Percentiles rank a stretch among this genome's conserved stretches.
Evolutionary conservation across 2,113 vertebrate species (phyloP).

Genomic region (Tenebrosternarchus preto): DNA sequence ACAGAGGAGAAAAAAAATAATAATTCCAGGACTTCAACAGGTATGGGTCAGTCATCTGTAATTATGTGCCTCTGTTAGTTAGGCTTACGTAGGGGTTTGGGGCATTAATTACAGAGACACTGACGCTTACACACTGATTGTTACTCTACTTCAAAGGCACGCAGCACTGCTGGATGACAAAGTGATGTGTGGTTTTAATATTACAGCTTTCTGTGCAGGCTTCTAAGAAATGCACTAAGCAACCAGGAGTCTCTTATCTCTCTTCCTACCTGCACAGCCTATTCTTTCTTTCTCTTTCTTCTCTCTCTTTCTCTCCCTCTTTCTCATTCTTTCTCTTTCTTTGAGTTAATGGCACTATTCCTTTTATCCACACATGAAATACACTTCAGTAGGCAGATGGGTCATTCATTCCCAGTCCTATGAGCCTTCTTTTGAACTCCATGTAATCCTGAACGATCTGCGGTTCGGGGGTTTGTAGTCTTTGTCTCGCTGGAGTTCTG

Average conservation of each 20-base stretch:
- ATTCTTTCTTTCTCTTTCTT: neutral
- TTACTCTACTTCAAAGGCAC: conserved; percentile 39
- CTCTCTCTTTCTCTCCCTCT: neutral
- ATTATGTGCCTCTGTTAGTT: conserved; percentile 36
- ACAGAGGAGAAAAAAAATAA: neutral
- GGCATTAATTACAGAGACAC: conserved; percentile 44
- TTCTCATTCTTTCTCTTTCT: neutral
- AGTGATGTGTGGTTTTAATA: conserved; percentile 62
- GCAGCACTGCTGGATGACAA: conserved; percentile 39
- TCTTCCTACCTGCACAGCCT: neutral
- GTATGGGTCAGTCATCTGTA: conserved; percentile 7
- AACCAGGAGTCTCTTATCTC: conserved; percentile 19
- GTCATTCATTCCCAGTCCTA: no score
- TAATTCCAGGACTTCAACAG: neutral
- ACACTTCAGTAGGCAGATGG: neutral
- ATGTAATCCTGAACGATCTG: no score
- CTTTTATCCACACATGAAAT: neutral
- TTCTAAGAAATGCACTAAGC: conserved; percentile 36
- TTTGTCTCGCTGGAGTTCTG: no score
- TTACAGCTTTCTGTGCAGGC: conserved; percentile 51
- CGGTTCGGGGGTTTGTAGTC: no score
- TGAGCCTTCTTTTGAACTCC: no score
- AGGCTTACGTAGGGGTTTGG: neutral
- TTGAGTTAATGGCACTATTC: neutral
- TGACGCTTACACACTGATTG: conserved; percentile 35